Evolutionary conservation across 2,888 invertebrate species (phyloP), one percentile per base, ranked within the genome.

Genomic region (Gymnoscelis rufifasciata): DNA sequence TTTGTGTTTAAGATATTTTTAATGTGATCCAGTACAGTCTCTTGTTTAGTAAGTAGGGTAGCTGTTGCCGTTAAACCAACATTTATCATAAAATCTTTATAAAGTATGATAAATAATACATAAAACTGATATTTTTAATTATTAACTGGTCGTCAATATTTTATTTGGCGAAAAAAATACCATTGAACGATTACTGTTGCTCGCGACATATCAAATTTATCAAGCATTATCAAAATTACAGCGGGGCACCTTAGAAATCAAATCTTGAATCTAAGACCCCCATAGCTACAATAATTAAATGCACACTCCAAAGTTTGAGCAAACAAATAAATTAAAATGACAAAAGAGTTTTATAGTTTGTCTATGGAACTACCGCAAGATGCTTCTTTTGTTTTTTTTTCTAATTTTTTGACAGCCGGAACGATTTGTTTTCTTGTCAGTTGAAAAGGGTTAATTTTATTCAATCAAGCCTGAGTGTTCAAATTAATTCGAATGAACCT

Each of bases 281-380:
- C 54, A 61, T 47, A 44, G 56, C 55, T 57, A 51, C 56, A 40
- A 52, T 75, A 77, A 83, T 81, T 74, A 74, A 67, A 78, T 74
- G 68, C 77, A 64, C 67, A 71, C 70, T 76, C 58, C 71, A 64
- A 52, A 57, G 63, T 66, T 67, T 62, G 56, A 57, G 57, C 60
- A 78, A 75, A 74, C 71, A 77, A 74, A 74, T 69, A 69, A 67
- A 83, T 83, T 81, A 73, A 19, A 80, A 80, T 83, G 57, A 81
- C 72, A 83, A 83, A 65, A 64, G 68, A 64, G 26, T 65, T 74
- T 76, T 71, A 77, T 66, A 66, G 64, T 64, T 67, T 66, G 68
- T 68, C 70, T 68, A 66, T 62, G 61, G 56, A 57, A 65, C 56
- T 53, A 47, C 54, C 52, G 43, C 52, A 59, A 49, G 49, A 52